Evolutionary conservation across 53 echinoderm and acorn worm genomes (phyloP), one percentile per base, ranked within the genome.

Genomic region (Hippasteria phrygiana): DNA sequence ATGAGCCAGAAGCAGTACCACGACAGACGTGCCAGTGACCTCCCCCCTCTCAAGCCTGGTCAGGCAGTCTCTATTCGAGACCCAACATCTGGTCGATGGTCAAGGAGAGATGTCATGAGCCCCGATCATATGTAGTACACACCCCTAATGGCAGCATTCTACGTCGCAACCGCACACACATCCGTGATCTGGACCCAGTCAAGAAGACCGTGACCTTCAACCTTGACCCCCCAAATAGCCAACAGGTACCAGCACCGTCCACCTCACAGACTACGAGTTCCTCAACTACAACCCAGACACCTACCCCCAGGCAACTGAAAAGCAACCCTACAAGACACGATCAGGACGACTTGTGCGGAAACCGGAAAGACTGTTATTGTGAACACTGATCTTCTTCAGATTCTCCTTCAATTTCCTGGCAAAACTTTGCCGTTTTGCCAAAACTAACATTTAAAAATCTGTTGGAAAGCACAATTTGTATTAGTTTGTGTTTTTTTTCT

Each of bases 1-100:
- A 17, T 43, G 3, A 27, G 36, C 20, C 90, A 90, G 81, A 93
- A 90, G 62, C 45, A 17, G 33, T 84, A 87, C 40, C 90, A 74
- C 42, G 90, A 87, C 66, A 72, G 50, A 74, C 54, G 54, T 28
- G 51, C 87, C 26, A 66, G 55, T 26, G 71, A 71, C 62, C 87
- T 87, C 13, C 71, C 36, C 39, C 71, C 71, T 7, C 71, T 36
- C 56, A 45, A 45, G 46, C 46, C 46, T 12, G 75, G 75, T 4
- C 75, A 75, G 50, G 4, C 75, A 29, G 34, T 75, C 32, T 75
- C 32, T 51, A 75, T 5, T 45, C 46, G 11, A 45, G 46, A 7
- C 5, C 46, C 46, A 45, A 7, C 46, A 45, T 45, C 46, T 45
- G 46, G 11, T 45, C 32, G 53, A 1, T 75, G 75, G 75, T 32